These are phyloP conservation scores for Psilanteris sp. DNA, from an alignment of 1,140 invertebrate species.

Conservation along the genomic window DNA sequence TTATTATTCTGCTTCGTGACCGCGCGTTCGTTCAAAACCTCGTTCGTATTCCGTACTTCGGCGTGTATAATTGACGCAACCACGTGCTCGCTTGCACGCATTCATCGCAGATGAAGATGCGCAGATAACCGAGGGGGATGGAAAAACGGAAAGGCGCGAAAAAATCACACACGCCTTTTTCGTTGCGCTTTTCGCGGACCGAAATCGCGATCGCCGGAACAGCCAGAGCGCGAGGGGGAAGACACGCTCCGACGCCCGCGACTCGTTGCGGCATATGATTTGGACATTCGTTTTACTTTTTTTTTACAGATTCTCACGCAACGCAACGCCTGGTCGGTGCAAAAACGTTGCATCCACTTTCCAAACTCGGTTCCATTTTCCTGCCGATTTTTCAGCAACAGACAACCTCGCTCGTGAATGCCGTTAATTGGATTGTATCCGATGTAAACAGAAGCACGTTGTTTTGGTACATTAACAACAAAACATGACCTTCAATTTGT, in stretches of 20 bases:
- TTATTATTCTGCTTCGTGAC: slow-evolving; percentile 44
- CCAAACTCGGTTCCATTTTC: too few species aligned
- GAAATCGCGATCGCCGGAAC: slow-evolving; percentile 26
- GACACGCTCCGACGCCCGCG: slow-evolving; percentile 5
- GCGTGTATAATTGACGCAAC: slow-evolving; percentile 53
- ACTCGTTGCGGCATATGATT: slow-evolving; percentile 1
- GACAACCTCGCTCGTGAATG: too few species aligned
- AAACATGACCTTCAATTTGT: too few species aligned
- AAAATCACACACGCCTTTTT: slow-evolving; percentile 48
- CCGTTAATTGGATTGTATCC: too few species aligned
- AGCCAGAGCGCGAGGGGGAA: slow-evolving; percentile 15
- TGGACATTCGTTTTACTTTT: slow-evolving; percentile 1
- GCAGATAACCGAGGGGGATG: slow-evolving; percentile 19
- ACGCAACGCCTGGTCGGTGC: too few species aligned
- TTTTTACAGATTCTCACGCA: not conserved
- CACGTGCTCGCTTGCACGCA: slow-evolving; percentile 52
- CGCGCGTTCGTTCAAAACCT: slow-evolving; percentile 9
- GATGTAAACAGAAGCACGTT: too few species aligned
- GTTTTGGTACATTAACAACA: too few species aligned
- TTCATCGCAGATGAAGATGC: slow-evolving; percentile 30
- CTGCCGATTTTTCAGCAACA: too few species aligned
- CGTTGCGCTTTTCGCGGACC: slow-evolving; percentile 44
- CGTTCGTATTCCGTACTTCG: slow-evolving; percentile 11
- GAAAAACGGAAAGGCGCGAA: slow-evolving; percentile 19
- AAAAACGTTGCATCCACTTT: too few species aligned